These are phyloP conservation scores for Nothobranchius furzeri DNA, from an alignment of 2,113 vertebrate genomes.

Conservation along the genomic window DNA sequence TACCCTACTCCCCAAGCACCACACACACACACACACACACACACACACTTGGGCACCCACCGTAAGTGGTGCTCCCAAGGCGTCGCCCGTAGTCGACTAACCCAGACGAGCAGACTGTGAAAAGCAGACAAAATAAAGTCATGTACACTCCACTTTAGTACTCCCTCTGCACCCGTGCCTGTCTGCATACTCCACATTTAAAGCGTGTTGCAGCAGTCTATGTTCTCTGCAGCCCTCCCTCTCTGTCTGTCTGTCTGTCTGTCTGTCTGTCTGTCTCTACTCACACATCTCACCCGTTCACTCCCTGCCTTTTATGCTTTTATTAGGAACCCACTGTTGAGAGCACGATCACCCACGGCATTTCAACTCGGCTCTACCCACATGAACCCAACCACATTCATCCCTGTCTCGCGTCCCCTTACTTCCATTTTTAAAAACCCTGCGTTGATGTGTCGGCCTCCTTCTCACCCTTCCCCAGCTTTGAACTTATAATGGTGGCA, in stretches of 20 bases:
- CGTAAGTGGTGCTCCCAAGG: conserved; percentile 66
- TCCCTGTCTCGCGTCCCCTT: conserved; percentile 32
- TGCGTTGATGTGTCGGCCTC: conserved; percentile 11
- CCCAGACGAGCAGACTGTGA: conserved; percentile 74
- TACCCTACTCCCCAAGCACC: conserved; percentile 51
- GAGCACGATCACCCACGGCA: conserved; percentile 19
- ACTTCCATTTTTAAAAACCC: conserved; percentile 46
- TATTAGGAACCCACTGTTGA: conserved; percentile 36
- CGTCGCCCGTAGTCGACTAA: conserved; percentile 62
- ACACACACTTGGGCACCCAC: conserved; percentile 27
- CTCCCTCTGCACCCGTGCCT: conserved; percentile 66
- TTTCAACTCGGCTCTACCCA: conserved; percentile 13
- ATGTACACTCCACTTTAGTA: conserved; percentile 68
- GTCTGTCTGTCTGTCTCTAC: conserved; percentile 35
- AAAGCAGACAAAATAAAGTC: conserved; percentile 75
- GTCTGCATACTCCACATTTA: conserved; percentile 69
- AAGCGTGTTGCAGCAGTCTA: conserved; percentile 58
- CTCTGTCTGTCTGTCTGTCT: conserved; percentile 26
- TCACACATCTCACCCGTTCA: conserved; percentile 31
- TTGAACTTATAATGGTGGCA: conserved; percentile 49
- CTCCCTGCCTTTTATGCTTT: conserved; percentile 23
- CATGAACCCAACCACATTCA: conserved; percentile 33
- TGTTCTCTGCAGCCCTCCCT: conserved; percentile 41
- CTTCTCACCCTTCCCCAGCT: conserved; percentile 38
- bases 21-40: conserved; percentile 6